Evolutionary conservation across 2,113 vertebrate genomes (phyloP).

Genomic region (crab-eating macaque (Macaca fascicularis)): T2T-MFA8v1.1 NC_088378.1:118106501-118107000

Average conservation of each 20-base stretch:
- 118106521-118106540: conserved; percentile 9
- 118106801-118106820: neutral
- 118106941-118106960: neutral
- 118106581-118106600: neutral
- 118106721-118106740: neutral
- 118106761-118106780: neutral
- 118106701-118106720: neutral
- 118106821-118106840: neutral
- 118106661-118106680: neutral
- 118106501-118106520: neutral
- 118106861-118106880: neutral
- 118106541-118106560: neutral
- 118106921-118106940: neutral
- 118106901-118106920: conserved; percentile 5
- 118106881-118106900: neutral
- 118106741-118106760: neutral
- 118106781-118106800: conserved; percentile 7
- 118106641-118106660: neutral
- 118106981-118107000: neutral
- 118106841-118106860: neutral
- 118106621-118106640: neutral
- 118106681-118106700: conserved; percentile 30
- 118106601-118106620: neutral
- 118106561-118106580: neutral
- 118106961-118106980: neutral